Conservation (phyloP, 1,140 invertebrate genomes). For the Heliconius himera region DNA sequence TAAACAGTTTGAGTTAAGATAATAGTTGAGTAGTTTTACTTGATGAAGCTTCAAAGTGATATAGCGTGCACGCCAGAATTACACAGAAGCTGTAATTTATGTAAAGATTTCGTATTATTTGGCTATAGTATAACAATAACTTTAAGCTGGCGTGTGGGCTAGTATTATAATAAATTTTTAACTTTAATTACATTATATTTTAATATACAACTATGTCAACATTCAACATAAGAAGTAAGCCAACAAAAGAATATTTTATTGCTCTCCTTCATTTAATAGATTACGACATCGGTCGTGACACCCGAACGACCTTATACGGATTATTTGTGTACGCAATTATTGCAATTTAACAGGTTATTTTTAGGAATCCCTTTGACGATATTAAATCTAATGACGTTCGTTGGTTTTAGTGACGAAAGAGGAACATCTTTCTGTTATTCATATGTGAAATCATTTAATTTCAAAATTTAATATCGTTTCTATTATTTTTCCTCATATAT, state of each 20-base stretch:
- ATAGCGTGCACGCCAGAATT: too few relatives aligned
- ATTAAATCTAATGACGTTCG: neutral
- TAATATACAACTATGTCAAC: neutral
- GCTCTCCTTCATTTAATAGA: neutral
- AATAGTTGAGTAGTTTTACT: too few relatives aligned
- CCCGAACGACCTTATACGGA: slow-evolving; percentile 28
- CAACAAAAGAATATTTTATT: slow-evolving; percentile 4
- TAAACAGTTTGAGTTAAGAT: too few relatives aligned
- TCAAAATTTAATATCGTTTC: neutral
- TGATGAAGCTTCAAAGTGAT: too few relatives aligned
- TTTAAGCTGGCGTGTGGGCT: too few relatives aligned
- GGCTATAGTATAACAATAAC: too few relatives aligned
- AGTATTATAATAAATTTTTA: neutral
- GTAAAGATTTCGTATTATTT: too few relatives aligned
- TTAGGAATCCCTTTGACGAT: slow-evolving; percentile 1
- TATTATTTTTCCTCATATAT: neutral
- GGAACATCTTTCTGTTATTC: neutral
- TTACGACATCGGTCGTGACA: slow-evolving; percentile 26
- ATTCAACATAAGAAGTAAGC: neutral
- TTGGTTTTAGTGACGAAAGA: too few relatives aligned
- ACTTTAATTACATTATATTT: neutral
- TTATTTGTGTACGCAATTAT: slow-evolving; percentile 25
- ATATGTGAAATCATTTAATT: neutral
- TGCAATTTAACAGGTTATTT: slow-evolving; percentile 18
- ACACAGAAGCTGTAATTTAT: too few relatives aligned